Evolutionary conservation across 2,888 invertebrate genomes (phyloP).

Genomic region (Hydraecia micacea): DNA sequence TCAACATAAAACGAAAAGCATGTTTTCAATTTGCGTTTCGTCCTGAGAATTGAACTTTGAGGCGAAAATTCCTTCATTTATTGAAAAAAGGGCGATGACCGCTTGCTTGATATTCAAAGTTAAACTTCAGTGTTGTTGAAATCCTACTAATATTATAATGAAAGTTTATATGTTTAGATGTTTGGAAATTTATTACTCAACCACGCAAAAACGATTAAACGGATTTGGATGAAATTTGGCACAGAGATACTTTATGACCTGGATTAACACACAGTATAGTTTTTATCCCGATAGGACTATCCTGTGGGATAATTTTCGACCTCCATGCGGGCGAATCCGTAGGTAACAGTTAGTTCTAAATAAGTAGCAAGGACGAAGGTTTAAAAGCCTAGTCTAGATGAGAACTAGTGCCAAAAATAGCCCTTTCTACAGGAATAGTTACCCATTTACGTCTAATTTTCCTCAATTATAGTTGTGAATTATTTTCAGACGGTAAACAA

Average conservation of each 20-base stretch:
- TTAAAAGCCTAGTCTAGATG: not conserved
- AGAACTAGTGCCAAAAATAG: not conserved
- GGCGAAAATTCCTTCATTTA: not conserved
- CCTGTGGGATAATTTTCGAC: not conserved
- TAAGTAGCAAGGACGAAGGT: not conserved
- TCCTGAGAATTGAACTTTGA: not conserved
- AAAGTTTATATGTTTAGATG: not conserved
- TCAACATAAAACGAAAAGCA: not conserved
- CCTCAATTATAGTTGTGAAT: constrained; percentile 8
- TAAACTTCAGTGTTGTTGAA: not conserved
- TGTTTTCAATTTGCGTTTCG: constrained; percentile 1
- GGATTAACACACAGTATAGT: too few relatives aligned
- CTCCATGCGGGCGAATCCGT: not conserved
- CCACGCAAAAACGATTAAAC: too few relatives aligned
- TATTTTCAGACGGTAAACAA: constrained; percentile 19
- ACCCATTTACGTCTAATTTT: not conserved
- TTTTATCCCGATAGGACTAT: not conserved
- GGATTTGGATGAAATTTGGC: not conserved
- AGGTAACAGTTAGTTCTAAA: not conserved
- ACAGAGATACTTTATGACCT: too few relatives aligned
- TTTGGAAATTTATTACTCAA: too few relatives aligned
- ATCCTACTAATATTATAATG: not conserved
- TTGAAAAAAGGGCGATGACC: not conserved
- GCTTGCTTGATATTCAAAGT: constrained; percentile 15
- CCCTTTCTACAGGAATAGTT: not conserved